Conservation (phyloP, 2,113 vertebrate genomes). For the Coturnix japonica region DNA sequence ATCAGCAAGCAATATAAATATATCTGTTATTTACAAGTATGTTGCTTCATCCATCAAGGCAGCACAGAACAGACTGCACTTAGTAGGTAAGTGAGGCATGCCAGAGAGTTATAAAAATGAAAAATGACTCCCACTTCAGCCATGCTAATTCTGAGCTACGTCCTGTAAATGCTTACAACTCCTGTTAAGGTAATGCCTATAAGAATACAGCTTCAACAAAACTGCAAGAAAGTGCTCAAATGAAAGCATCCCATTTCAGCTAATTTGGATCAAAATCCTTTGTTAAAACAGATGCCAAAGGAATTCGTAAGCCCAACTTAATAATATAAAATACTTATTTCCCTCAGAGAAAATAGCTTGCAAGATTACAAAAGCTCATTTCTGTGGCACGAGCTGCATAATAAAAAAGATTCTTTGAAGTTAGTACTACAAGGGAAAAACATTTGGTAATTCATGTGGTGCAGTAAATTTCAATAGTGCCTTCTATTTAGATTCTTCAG, state of each 20-base stretch:
- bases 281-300: neutral
- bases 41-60: constrained; percentile 67
- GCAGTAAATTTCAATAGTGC: neutral
- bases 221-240: neutral
- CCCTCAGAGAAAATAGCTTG: neutral
- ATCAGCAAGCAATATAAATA: constrained; percentile 71
- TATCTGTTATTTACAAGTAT: constrained; percentile 74
- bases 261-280: neutral
- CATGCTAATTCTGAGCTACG: constrained; percentile 61
- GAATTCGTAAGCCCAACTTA: neutral
- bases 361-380: neutral
- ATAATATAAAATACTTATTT: neutral
- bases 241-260: neutral
- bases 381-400: neutral
- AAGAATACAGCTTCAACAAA: constrained; percentile 53
- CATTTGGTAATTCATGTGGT: neutral
- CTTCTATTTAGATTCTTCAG: neutral
- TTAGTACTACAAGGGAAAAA: neutral
- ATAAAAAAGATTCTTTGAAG: neutral
- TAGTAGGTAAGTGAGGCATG: constrained; percentile 65
- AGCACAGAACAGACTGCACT: constrained; percentile 56
- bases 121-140: constrained; percentile 61
- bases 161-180: constrained; percentile 50
- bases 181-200: constrained; percentile 33
- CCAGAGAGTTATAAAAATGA: constrained; percentile 73